Evolutionary conservation across 2,797 vertebrate species (phyloP), one percentile per base, ranked within the genome.

Genomic region (Hephaestus fuliginosus): DNA sequence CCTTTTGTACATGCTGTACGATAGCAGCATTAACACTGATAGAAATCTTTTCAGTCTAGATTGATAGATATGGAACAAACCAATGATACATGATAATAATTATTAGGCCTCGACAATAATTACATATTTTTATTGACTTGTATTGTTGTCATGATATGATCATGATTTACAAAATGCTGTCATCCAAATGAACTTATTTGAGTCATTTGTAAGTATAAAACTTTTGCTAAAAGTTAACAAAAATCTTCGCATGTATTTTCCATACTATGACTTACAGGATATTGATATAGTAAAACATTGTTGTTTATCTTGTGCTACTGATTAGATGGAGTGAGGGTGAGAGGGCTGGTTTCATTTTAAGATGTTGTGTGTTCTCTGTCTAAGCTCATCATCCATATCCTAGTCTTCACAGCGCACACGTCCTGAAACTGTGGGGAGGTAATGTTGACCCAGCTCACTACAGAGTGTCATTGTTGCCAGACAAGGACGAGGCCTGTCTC

Each of bases 361-460:
- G 11, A 20, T 56, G 9, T 36, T 74, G 1, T 56, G 20, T 72
- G 67, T 68, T 76, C 41, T 51, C 25, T 67, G 22, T 60, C 0
- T 78, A 65, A 84, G 87, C 61, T 60, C 18, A 22, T 67, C 12
- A 44, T 74, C 61, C 61, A 58, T 68, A 87, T 88, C 84, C 83
- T 92, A 58, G 69, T 84, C 62, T 62, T 81, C 7, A 76, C 72
- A 76, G 11, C 33, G 44, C 65, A 64, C 71, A 89, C 43, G 83
- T 92, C 93, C 92, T 93, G 86, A 90, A 93, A 93, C 87, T 88
- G 89, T 82, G 44, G 20, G 68, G 74, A 86, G 90, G 89, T 92
- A 95, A 95, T 95, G 95, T 96, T 96, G 91, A 94, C 93, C 62
- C 64, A 90, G 80, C 78, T 87, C 70, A 65, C 66, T 43, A n/a